A percentile compares a stretch with the other conserved stretches of the same genome.
phyloP scores from a whole-genome alignment of 2,113 vertebrate species.

The Microtus oregoni region DNA sequence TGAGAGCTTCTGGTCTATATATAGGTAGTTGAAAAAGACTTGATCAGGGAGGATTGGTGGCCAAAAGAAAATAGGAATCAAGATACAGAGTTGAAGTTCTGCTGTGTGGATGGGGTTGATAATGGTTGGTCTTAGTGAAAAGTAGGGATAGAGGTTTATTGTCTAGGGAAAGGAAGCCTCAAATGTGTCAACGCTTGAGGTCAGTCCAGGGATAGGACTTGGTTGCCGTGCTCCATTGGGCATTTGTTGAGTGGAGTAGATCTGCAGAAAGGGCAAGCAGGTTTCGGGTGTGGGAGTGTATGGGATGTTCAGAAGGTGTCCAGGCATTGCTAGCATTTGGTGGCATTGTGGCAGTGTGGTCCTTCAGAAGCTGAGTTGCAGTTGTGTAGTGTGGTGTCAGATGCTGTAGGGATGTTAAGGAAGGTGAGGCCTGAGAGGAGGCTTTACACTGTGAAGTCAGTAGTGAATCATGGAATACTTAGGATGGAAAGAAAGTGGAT shows the following conservation, averaged over 20 bases:
- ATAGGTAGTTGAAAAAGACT: neutral
- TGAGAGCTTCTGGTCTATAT: neutral
- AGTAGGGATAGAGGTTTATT: neutral
- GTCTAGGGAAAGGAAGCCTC: neutral
- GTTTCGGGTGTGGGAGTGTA: neutral
- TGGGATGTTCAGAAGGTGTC: neutral
- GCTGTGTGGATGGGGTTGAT: neutral
- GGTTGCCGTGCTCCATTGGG: neutral
- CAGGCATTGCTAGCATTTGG: neutral
- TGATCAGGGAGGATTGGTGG: neutral
- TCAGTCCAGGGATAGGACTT: neutral
- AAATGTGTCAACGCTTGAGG: neutral
- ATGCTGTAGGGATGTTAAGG: neutral
- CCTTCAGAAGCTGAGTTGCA: neutral
- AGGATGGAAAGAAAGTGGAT: neutral
- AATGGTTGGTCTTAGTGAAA: neutral
- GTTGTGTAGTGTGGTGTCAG: neutral
- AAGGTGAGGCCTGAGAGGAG: neutral
- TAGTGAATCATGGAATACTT: constrained; percentile 8
- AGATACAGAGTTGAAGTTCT: neutral
- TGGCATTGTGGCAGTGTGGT: neutral
- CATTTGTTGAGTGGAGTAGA: neutral
- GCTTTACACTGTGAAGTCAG: neutral
- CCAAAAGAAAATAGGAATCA: neutral
- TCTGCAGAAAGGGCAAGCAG: neutral